These are phyloP conservation scores for Hemiprocne comata DNA, from an alignment of 2,113 vertebrate species.

Conservation along the genomic window DNA sequence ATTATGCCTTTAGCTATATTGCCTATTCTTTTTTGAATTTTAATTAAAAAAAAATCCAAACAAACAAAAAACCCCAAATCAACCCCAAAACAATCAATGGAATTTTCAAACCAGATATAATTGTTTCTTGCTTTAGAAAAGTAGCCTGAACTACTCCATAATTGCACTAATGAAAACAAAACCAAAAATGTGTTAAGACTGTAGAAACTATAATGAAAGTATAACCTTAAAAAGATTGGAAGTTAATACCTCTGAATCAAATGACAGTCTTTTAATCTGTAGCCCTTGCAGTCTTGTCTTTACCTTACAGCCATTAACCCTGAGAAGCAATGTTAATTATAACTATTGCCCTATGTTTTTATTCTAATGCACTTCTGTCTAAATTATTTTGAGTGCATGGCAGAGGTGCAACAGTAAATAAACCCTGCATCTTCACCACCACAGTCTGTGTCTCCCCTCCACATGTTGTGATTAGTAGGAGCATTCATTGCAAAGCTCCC, in stretches of 20 bases:
- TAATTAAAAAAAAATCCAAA: not conserved
- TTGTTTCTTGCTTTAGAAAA: constrained; percentile 39
- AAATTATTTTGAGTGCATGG: not conserved
- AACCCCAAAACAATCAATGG: too few species aligned
- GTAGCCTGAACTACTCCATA: constrained; percentile 40
- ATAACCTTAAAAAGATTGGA: constrained; percentile 35
- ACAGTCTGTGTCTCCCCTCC: not conserved
- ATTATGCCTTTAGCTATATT: not conserved
- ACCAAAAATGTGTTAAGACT: not conserved
- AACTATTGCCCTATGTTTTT: not conserved
- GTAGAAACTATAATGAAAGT: constrained; percentile 47
- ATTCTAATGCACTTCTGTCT: not conserved
- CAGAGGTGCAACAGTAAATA: not conserved
- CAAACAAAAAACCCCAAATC: not conserved
- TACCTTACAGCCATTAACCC: not conserved
- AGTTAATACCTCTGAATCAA: constrained; percentile 50
- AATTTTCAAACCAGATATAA: constrained; percentile 48
- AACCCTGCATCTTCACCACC: not conserved
- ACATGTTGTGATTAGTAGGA: not conserved
- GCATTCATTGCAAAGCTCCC: not conserved
- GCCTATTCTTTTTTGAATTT: not conserved
- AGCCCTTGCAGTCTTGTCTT: not conserved
- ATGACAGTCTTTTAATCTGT: constrained; percentile 40
- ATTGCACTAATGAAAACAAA: not conserved
- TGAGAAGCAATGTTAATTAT: not conserved